Percentiles rank a stretch among this genome's conserved stretches.
Conservation (phyloP, 2,888 invertebrate species). For the Macrophya annulata region DNA sequence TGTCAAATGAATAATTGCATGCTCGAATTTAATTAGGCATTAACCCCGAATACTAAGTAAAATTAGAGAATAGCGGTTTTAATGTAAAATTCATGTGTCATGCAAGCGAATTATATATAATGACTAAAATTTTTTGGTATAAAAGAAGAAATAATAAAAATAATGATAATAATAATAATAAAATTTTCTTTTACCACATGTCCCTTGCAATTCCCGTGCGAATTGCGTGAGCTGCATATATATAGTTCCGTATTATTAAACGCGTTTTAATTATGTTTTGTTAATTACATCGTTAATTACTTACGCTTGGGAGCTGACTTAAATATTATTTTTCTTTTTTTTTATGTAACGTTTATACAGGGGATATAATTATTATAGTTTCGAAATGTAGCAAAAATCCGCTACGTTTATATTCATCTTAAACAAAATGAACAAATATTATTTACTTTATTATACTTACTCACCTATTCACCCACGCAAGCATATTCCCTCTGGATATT, state of each 20-base stretch:
- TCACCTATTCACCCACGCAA: neutral
- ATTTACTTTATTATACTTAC: neutral
- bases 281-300: conserved; percentile 12
- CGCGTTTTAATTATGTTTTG: conserved; percentile 25
- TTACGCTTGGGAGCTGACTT: neutral
- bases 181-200: neutral
- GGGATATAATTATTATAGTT: neutral
- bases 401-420: neutral
- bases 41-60: neutral
- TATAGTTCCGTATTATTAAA: conserved; percentile 19
- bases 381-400: neutral
- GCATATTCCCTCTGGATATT: neutral
- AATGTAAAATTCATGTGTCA: neutral
- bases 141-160: neutral
- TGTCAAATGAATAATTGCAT: neutral
- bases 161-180: neutral
- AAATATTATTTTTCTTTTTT: neutral
- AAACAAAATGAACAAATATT: neutral
- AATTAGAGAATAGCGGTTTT: neutral
- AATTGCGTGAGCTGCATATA: conserved; percentile 14
- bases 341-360: too few species aligned
- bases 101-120: neutral
- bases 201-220: neutral
- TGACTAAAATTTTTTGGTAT: neutral
- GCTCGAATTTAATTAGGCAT: neutral